Evolutionary conservation across 1,140 invertebrate species (phyloP).

Genomic region (Scaptomyza hsui): DNA sequence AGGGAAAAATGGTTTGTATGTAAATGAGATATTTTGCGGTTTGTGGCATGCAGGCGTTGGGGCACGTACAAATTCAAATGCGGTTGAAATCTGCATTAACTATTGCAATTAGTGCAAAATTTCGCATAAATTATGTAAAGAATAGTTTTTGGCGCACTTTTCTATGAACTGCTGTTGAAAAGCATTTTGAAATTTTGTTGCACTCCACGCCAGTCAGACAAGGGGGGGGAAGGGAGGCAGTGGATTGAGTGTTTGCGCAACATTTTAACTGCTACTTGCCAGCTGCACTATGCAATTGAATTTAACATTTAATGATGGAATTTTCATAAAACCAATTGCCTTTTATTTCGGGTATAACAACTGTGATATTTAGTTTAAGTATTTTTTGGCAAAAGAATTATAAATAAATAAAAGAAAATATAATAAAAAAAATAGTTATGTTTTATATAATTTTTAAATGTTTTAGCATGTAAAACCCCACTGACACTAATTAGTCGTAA

Average conservation of each 20-base stretch:
- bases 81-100: slow-evolving; percentile 80
- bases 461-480: too few relatives aligned
- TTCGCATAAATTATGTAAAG: slow-evolving; percentile 80
- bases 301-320: slow-evolving; percentile 61
- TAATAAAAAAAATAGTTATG: too few relatives aligned
- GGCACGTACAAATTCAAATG: slow-evolving; percentile 73
- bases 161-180: slow-evolving; percentile 63
- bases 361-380: background rate
- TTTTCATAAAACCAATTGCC: slow-evolving; percentile 5
- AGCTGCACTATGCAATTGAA: slow-evolving; percentile 69
- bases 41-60: slow-evolving; percentile 26
- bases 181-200: slow-evolving; percentile 36
- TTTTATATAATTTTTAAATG: too few relatives aligned
- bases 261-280: slow-evolving; percentile 35
- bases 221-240: too few relatives aligned
- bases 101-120: slow-evolving; percentile 81
- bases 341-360: background rate
- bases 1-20: slow-evolving; percentile 41
- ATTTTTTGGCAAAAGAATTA: background rate
- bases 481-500: too few relatives aligned
- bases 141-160: slow-evolving; percentile 74
- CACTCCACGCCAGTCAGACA: background rate
- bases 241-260: background rate
- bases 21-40: slow-evolving; percentile 78
- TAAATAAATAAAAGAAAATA: too few relatives aligned